phyloP scores from a whole-genome alignment of 2,113 vertebrate species.

The Lagenorhynchus albirostris region DNA sequence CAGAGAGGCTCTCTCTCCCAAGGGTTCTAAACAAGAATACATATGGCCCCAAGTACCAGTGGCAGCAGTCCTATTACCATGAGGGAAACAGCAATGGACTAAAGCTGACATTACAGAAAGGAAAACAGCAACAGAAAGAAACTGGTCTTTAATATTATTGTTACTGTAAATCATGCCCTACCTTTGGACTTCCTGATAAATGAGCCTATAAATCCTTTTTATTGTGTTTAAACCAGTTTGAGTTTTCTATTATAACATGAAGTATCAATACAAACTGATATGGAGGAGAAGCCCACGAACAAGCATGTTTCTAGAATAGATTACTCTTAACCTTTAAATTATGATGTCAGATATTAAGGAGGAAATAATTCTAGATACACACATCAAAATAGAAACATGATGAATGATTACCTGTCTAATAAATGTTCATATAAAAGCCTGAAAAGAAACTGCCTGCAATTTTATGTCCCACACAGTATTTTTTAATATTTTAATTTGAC shows the following conservation, averaged over 20 bases:
- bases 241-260: constrained; percentile 27
- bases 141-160: neutral
- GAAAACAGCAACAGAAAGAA: constrained; percentile 18
- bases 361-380: neutral
- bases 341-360: neutral
- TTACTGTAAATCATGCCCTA: neutral
- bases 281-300: neutral
- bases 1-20: neutral
- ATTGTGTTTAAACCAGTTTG: neutral
- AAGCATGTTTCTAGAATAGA: neutral
- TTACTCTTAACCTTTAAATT: constrained; percentile 5
- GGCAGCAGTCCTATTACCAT: neutral
- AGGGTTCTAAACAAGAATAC: neutral
- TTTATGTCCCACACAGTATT: neutral
- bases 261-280: neutral
- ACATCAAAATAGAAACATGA: constrained; percentile 21
- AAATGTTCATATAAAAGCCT: neutral
- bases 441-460: neutral
- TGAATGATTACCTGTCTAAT: neutral
- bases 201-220: constrained; percentile 13
- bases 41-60: neutral
- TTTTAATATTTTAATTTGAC: neutral
- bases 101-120: neutral
- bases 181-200: constrained; percentile 10
- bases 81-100: neutral